These are phyloP conservation scores for Madoqua kirkii DNA, from an alignment of 2,113 vertebrate genomes.

Conservation along the genomic window DNA sequence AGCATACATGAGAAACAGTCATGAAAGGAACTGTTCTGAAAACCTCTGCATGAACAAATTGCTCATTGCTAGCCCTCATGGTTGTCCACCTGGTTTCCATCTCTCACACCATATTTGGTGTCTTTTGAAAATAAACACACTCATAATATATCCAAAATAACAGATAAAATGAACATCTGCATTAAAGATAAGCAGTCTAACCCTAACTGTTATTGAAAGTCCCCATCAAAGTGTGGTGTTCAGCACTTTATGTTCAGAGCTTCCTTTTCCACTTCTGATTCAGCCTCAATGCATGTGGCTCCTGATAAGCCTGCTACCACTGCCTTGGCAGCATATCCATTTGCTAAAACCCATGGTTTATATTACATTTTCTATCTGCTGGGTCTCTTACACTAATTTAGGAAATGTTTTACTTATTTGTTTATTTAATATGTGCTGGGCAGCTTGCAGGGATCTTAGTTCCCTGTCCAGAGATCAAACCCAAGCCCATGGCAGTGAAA, in stretches of 20 bases:
- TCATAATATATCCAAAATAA: not conserved
- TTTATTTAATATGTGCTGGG: not conserved
- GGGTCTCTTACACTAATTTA: not conserved
- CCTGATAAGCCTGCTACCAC: constrained; percentile 17
- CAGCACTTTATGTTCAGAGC: not conserved
- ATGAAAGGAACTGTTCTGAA: not conserved
- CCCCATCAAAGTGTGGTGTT: not conserved
- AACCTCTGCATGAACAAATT: not conserved
- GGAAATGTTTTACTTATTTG: not conserved
- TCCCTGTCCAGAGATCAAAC: not conserved
- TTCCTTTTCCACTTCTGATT: not conserved
- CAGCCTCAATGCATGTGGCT: not conserved
- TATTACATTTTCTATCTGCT: constrained; percentile 26
- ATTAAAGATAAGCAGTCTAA: not conserved
- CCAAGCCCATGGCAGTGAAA: not conserved
- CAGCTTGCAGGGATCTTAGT: not conserved
- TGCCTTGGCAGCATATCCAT: constrained; percentile 38
- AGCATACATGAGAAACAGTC: not conserved
- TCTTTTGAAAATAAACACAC: not conserved
- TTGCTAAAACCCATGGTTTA: constrained; percentile 27
- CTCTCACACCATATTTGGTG: not conserved
- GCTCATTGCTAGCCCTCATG: not conserved
- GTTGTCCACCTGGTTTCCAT: not conserved
- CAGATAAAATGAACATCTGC: not conserved
- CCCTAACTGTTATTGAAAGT: not conserved